These are phyloP conservation scores for Acropora yongei DNA, from an alignment of 64 coral and sea anemone genomes.

Conservation along the genomic window DNA sequence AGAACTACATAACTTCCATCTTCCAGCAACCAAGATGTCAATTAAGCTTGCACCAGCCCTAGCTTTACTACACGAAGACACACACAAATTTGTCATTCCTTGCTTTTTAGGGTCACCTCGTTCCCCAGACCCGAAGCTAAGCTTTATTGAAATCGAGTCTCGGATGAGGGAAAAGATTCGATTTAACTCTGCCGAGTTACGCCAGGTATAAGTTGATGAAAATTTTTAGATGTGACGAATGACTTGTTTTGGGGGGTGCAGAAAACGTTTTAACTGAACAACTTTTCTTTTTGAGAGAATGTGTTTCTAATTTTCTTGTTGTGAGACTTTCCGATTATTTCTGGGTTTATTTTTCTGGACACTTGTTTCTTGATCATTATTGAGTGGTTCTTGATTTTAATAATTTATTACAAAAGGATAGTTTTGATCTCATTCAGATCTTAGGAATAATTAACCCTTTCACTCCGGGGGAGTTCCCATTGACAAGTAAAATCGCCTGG, in stretches of 20 bases:
- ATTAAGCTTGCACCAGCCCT: not conserved
- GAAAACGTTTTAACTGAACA: not conserved
- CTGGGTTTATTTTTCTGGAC: too few relatives aligned
- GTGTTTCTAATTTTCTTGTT: too few relatives aligned
- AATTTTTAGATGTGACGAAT: not conserved
- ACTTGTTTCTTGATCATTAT: too few relatives aligned
- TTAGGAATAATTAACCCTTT: too few relatives aligned
- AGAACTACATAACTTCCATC: too few relatives aligned
- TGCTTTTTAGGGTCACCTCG: constrained; percentile 60
- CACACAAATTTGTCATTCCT: not conserved
- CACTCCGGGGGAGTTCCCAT: too few relatives aligned
- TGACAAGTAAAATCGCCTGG: too few relatives aligned
- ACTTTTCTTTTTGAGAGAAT: too few relatives aligned
- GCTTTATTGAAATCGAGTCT: constrained; percentile 89
- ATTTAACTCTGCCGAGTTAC: constrained; percentile 86
- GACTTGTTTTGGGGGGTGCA: not conserved
- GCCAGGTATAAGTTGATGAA: constrained; percentile 54
- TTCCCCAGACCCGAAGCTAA: constrained; percentile 76
- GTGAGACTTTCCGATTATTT: too few relatives aligned
- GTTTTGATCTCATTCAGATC: too few relatives aligned
- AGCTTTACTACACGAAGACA: not conserved
- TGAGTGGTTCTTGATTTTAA: too few relatives aligned
- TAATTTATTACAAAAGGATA: too few relatives aligned
- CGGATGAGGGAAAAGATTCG: constrained; percentile 85
- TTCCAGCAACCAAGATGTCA: not conserved